Evolutionary conservation across 1,140 invertebrate genomes (phyloP).

Genomic region (Brachionus paranguensis): DNA sequence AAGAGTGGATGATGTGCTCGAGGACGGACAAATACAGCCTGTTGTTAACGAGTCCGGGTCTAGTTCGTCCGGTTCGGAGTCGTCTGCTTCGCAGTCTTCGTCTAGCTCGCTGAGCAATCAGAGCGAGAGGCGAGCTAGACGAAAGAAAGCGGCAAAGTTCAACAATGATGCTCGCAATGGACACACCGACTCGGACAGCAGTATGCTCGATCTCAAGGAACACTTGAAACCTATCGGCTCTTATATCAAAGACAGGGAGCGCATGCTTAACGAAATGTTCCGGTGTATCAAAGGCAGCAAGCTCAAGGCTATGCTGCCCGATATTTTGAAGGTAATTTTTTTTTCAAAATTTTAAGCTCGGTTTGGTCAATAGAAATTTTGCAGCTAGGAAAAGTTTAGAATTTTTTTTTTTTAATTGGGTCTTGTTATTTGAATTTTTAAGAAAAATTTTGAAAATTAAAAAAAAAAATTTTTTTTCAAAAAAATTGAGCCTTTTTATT

Average conservation of each 20-base stretch:
- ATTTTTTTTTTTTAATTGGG: too few relatives aligned
- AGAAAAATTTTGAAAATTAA: too few relatives aligned
- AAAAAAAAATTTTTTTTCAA: too few relatives aligned
- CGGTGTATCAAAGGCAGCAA: conserved; percentile 46
- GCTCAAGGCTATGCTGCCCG: conserved; percentile 48
- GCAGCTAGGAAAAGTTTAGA: too few relatives aligned
- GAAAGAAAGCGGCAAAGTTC: background rate
- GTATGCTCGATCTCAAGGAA: conserved; percentile 46
- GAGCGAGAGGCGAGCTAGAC: background rate
- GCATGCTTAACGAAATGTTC: conserved; percentile 51
- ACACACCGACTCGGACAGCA: conserved; percentile 15
- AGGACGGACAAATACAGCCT: conserved; percentile 1
- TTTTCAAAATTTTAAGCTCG: background rate
- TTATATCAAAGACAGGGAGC: conserved; percentile 46
- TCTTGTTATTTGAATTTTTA: too few relatives aligned
- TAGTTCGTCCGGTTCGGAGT: background rate
- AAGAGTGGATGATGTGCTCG: background rate
- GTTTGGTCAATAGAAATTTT: background rate
- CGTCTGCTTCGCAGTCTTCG: background rate
- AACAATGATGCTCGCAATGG: conserved; percentile 16
- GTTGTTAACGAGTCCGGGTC: background rate
- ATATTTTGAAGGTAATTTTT: conserved; percentile 48
- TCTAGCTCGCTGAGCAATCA: background rate
- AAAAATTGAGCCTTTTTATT: too few relatives aligned
- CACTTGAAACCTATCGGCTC: conserved; percentile 47